phyloP scores from a whole-genome alignment of 2,797 vertebrate species.

The Dallia pectoralis region DNA sequence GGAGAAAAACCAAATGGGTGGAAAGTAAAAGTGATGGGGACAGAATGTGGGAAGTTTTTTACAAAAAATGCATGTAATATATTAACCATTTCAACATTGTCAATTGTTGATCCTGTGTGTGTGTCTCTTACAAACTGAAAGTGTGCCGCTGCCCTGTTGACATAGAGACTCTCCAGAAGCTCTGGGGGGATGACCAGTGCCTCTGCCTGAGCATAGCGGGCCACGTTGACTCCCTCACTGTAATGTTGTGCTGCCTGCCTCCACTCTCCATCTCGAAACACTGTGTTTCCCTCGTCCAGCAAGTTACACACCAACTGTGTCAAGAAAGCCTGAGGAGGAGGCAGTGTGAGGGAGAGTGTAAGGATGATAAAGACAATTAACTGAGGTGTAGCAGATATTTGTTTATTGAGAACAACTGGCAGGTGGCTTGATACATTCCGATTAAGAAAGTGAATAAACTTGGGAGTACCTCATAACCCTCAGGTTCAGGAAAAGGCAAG shows the following conservation, averaged over 20 bases:
- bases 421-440: background rate
- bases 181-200: constrained; percentile 87
- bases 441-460: background rate
- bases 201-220: constrained; percentile 91
- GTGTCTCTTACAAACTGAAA: constrained; percentile 84
- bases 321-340: constrained; percentile 80
- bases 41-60: background rate
- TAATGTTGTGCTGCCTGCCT: constrained; percentile 89
- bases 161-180: constrained; percentile 89
- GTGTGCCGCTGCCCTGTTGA: constrained; percentile 92
- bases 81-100: background rate
- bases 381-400: background rate
- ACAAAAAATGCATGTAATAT: background rate
- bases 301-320: constrained; percentile 93
- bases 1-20: background rate
- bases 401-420: background rate
- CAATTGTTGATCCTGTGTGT: background rate
- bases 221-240: constrained; percentile 91
- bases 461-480: constrained; percentile 89
- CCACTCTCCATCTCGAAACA: constrained; percentile 89
- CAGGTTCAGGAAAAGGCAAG: constrained; percentile 89
- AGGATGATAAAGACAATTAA: background rate
- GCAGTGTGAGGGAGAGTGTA: background rate
- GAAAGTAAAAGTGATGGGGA: background rate
- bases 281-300: constrained; percentile 91